Conservation (phyloP, 2,113 vertebrate genomes). For the Protobothrops flavoviridis region DNA sequence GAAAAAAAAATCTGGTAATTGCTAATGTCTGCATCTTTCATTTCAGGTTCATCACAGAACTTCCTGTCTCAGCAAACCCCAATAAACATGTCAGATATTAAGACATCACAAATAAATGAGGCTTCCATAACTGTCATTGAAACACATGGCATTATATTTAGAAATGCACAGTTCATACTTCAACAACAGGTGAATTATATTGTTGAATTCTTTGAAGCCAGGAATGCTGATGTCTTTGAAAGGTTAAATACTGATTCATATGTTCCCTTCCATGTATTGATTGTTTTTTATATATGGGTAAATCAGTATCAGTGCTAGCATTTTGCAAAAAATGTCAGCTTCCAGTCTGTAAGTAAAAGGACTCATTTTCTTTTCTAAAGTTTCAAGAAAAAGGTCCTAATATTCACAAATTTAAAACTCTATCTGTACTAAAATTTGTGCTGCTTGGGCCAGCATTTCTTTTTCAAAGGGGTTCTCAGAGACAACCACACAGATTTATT, state of each 20-base stretch:
- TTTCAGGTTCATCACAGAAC: not conserved
- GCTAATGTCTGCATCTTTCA: not conserved
- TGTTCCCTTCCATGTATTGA: not conserved
- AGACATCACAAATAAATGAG: constrained; percentile 20
- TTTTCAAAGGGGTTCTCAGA: not conserved
- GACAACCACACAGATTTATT: not conserved
- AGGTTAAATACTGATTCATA: not conserved
- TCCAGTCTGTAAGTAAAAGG: not conserved
- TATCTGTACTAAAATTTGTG: not conserved
- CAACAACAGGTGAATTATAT: not conserved
- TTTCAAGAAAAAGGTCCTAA: not conserved
- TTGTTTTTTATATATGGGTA: not conserved
- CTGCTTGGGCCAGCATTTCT: not conserved
- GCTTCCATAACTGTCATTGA: not conserved
- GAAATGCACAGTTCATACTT: not conserved
- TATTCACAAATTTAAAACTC: not conserved
- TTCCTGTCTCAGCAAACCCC: not conserved
- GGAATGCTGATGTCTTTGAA: not conserved
- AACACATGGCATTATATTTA: constrained; percentile 13
- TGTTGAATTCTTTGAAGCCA: not conserved
- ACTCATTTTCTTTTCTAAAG: not conserved
- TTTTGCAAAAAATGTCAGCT: not conserved
- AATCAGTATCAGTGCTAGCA: not conserved
- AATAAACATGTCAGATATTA: constrained; percentile 16
- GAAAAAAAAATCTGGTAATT: constrained; percentile 8